phyloP scores from a whole-genome alignment of 1,140 invertebrate genomes.

The Ylistrum balloti region DNA sequence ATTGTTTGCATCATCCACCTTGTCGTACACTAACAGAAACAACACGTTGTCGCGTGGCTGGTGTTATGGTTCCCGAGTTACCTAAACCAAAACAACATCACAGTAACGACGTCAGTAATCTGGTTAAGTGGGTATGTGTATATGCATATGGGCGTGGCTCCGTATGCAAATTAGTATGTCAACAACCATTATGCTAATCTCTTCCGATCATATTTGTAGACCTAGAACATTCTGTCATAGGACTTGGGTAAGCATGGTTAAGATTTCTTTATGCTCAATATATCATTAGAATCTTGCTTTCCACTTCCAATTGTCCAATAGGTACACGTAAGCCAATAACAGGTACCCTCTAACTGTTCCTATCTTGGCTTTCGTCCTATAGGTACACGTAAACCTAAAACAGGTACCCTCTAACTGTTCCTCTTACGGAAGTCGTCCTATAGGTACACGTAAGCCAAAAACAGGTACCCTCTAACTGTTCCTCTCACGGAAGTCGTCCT shows the following conservation, averaged over 20 bases:
- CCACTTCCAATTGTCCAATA: too few relatives aligned
- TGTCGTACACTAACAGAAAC: not conserved
- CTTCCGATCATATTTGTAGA: not conserved
- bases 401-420: too few relatives aligned
- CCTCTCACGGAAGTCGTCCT: too few relatives aligned
- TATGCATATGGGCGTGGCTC: not conserved
- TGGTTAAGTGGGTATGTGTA: not conserved
- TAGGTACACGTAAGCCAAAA: too few relatives aligned
- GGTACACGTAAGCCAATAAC: too few relatives aligned
- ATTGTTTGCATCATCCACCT: not conserved
- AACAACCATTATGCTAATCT: conserved; percentile 13
- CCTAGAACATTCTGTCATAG: not conserved
- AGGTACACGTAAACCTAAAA: too few relatives aligned
- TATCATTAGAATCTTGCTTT: too few relatives aligned
- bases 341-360: too few relatives aligned
- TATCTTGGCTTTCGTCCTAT: too few relatives aligned
- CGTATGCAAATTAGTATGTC: not conserved
- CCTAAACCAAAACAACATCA: not conserved
- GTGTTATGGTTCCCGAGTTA: not conserved
- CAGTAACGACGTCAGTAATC: not conserved
- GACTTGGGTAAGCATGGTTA: not conserved
- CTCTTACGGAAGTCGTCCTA: too few relatives aligned
- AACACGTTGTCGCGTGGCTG: not conserved
- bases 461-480: too few relatives aligned
- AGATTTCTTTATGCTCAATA: too few relatives aligned